These are phyloP conservation scores for Lypha dubia DNA, from an alignment of 2,888 invertebrate species.

Conservation along the genomic window DNA sequence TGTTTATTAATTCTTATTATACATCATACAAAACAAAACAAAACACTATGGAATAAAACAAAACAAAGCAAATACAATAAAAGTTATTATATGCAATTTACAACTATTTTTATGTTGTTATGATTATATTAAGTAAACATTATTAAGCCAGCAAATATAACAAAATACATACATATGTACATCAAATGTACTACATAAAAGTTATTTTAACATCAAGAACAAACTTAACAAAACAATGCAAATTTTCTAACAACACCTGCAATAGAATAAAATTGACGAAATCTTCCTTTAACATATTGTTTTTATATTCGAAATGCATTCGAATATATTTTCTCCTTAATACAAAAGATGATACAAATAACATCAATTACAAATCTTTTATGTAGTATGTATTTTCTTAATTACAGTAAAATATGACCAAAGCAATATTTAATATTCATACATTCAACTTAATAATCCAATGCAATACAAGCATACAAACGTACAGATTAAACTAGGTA, in stretches of 20 bases:
- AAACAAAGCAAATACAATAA: slow-evolving; percentile 3
- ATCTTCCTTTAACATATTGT: background rate
- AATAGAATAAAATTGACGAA: background rate
- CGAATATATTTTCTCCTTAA: slow-evolving; percentile 52
- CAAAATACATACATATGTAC: too few species aligned
- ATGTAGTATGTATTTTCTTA: slow-evolving; percentile 34
- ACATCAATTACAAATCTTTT: slow-evolving; percentile 32
- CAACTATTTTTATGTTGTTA: slow-evolving; percentile 61
- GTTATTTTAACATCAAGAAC: background rate
- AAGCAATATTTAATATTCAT: slow-evolving; percentile 34
- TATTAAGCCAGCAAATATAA: slow-evolving; percentile 33
- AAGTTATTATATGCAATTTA: slow-evolving; percentile 52
- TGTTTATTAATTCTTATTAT: slow-evolving; percentile 56
- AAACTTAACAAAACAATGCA: slow-evolving; percentile 1
- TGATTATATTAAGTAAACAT: slow-evolving; percentile 59
- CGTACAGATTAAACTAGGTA: background rate
- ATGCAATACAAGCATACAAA: slow-evolving; percentile 23
- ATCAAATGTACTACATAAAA: background rate
- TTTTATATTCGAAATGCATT: background rate
- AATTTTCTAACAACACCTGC: background rate
- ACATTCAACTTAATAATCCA: slow-evolving; percentile 25
- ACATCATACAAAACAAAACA: slow-evolving; percentile 56
- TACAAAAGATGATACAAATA: slow-evolving; percentile 40
- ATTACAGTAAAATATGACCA: slow-evolving; percentile 7
- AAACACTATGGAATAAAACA: slow-evolving; percentile 43